phyloP scores from a whole-genome alignment of 2,888 invertebrate genomes.

The Amphiduros pacificus region DNA sequence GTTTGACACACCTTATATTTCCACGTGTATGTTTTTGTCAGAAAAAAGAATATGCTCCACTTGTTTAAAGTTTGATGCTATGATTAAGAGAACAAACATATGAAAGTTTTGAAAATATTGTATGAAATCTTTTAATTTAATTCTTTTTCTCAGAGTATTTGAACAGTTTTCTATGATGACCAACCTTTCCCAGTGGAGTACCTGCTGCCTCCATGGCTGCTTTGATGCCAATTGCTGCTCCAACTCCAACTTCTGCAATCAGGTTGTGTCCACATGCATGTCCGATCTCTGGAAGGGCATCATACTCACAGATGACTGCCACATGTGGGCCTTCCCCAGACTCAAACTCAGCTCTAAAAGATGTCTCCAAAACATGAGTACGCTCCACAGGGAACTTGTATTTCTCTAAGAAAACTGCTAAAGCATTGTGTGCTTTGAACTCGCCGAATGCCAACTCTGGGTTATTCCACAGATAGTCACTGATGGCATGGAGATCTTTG shows the following conservation, averaged over 20 bases:
- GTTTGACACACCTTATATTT: no score
- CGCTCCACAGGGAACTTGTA: conserved; percentile 35
- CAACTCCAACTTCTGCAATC: conserved; percentile 16
- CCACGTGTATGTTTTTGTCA: no score
- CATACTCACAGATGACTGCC: conserved; percentile 55
- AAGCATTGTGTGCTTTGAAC: conserved; percentile 36
- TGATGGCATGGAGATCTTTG: conserved; percentile 39
- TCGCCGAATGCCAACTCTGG: conserved; percentile 51
- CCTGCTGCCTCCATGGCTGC: conserved; percentile 11
- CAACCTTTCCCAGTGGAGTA: conserved; percentile 6
- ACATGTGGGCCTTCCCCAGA: conserved; percentile 35
- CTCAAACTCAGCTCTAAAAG: conserved; percentile 5
- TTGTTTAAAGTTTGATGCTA: no score
- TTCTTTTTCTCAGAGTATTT: no score
- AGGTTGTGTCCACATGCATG: conserved; percentile 19
- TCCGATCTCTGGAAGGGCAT: conserved; percentile 28
- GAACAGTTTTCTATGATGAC: no score
- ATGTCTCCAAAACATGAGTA: not conserved
- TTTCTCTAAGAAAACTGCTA: conserved; percentile 34
- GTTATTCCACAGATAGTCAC: conserved; percentile 47
- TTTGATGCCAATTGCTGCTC: conserved; percentile 8
- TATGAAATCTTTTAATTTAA: no score
- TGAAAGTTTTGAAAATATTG: no score
- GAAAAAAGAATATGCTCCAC: no score
- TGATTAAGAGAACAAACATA: no score